Conservation (phyloP, 2,113 vertebrate genomes). For the Pelecanus crispus region DNA sequence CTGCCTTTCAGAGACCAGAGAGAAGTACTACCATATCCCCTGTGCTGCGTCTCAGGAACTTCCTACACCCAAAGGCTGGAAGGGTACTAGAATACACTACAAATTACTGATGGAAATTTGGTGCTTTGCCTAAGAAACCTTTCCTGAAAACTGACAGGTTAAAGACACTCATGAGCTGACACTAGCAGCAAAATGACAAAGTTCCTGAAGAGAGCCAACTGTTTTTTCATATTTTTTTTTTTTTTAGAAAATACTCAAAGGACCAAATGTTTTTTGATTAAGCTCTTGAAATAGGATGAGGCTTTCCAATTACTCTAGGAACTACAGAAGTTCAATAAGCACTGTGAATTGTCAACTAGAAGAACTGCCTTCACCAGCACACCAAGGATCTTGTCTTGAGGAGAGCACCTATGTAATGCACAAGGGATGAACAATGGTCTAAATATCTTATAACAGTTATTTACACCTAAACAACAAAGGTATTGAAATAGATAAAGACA, state of each 20-base stretch:
- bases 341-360: background rate
- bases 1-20: background rate
- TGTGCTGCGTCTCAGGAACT: background rate
- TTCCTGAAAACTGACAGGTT: background rate
- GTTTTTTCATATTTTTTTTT: background rate
- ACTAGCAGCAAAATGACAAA: background rate
- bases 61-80: background rate
- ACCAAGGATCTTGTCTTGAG: background rate
- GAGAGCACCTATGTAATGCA: background rate
- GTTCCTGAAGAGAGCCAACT: background rate
- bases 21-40: background rate
- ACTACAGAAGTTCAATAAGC: background rate
- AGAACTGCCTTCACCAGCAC: background rate
- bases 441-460: background rate
- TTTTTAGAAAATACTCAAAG: background rate
- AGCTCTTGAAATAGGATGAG: background rate
- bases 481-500: conserved; percentile 29
- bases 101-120: background rate
- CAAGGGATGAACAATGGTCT: background rate
- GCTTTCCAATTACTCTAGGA: background rate
- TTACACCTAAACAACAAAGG: background rate
- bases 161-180: background rate
- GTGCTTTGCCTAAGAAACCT: background rate
- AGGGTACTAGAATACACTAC: background rate
- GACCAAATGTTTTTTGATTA: background rate